Evolutionary conservation across 2,113 vertebrate species (phyloP).

Genomic region (Manacus vitellinus): DNA sequence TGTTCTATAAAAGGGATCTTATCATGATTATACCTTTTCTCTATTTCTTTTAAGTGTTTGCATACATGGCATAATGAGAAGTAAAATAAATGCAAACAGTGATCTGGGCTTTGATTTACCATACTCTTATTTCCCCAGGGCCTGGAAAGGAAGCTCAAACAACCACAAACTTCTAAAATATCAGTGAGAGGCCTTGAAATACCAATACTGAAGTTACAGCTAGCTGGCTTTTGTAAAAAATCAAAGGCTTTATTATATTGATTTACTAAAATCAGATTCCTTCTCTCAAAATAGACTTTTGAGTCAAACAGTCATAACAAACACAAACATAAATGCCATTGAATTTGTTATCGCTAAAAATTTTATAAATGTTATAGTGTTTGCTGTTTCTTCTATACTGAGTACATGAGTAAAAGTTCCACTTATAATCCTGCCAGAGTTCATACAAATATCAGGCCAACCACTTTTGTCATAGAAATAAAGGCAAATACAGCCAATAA

Average conservation of each 20-base stretch:
- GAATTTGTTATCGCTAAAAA: slow-evolving; percentile 60
- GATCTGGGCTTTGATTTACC: slow-evolving; percentile 72
- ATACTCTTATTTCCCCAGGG: slow-evolving; percentile 74
- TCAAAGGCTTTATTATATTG: slow-evolving; percentile 74
- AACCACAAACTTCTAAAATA: slow-evolving; percentile 77
- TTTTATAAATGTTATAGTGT: not conserved
- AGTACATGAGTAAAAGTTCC: not conserved
- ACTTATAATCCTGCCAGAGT: not conserved
- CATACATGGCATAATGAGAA: slow-evolving; percentile 71
- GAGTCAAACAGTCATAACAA: slow-evolving; percentile 68
- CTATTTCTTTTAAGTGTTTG: slow-evolving; percentile 66
- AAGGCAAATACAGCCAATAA: not conserved
- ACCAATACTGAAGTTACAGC: slow-evolving; percentile 70
- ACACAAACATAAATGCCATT: slow-evolving; percentile 64
- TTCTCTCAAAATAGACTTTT: slow-evolving; percentile 66
- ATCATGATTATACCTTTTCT: slow-evolving; percentile 39
- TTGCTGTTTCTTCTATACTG: slow-evolving; percentile 1
- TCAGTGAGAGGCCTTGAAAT: slow-evolving; percentile 73
- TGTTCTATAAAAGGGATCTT: slow-evolving; percentile 41
- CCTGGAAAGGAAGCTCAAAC: slow-evolving; percentile 71
- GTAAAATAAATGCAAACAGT: slow-evolving; percentile 73
- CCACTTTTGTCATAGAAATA: not conserved
- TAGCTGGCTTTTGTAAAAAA: slow-evolving; percentile 66
- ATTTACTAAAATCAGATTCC: slow-evolving; percentile 72
- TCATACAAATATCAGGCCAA: slow-evolving; percentile 19